Conservation (phyloP, 2,888 invertebrate species). For the Drosophila monieri region DNA sequence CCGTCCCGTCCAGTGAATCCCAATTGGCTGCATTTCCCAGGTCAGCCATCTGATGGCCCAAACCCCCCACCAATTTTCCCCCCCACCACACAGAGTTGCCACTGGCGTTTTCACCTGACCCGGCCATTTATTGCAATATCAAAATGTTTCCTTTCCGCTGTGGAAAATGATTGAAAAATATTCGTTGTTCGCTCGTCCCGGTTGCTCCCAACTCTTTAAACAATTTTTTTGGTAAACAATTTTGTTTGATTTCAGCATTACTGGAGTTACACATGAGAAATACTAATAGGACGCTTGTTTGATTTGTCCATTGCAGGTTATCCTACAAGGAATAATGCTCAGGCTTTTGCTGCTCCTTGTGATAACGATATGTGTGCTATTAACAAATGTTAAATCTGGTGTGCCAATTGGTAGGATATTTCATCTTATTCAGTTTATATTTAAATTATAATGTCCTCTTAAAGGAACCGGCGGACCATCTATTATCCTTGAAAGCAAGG, state of each 20-base stretch:
- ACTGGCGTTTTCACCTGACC: slow-evolving; percentile 23
- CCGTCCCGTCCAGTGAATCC: slow-evolving; percentile 35
- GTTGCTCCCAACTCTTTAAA: slow-evolving; percentile 7
- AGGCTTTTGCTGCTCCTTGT: slow-evolving; percentile 74
- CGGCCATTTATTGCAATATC: slow-evolving; percentile 41
- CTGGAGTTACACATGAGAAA: slow-evolving; percentile 1
- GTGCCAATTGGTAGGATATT: slow-evolving; percentile 78
- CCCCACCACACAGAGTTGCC: slow-evolving; percentile 9
- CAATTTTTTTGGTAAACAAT: slow-evolving; percentile 1
- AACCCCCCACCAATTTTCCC: not conserved
- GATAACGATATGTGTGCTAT: slow-evolving; percentile 77
- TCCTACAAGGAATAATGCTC: slow-evolving; percentile 79
- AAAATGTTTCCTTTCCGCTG: slow-evolving; percentile 54
- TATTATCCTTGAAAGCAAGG: slow-evolving; percentile 88
- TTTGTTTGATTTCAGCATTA: slow-evolving; percentile 4
- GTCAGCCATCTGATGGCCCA: slow-evolving; percentile 27
- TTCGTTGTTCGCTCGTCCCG: slow-evolving; percentile 30
- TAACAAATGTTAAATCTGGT: slow-evolving; percentile 79
- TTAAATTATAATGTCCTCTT: accelerated
- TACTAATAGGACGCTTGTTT: not conserved
- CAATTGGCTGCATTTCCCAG: slow-evolving; percentile 54
- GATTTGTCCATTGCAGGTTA: slow-evolving; percentile 41
- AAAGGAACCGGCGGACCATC: slow-evolving; percentile 83
- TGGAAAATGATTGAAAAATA: slow-evolving; percentile 69
- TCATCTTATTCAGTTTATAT: not conserved